phyloP scores from a whole-genome alignment of 2,888 invertebrate genomes.

The Gryllus longicercus region DNA sequence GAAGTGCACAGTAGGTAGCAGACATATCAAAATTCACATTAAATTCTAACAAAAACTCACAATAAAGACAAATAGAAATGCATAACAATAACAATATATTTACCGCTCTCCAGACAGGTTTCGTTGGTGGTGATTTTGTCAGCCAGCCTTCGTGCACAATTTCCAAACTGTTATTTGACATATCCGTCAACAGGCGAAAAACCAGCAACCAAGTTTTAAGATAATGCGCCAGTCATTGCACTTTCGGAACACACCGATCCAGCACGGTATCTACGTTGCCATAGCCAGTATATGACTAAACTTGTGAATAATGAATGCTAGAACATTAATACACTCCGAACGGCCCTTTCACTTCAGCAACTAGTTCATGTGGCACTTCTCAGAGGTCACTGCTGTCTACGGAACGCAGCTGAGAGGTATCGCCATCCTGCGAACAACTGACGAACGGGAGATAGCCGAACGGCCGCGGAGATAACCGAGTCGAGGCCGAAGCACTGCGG shows the following conservation, averaged over 20 bases:
- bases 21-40: too few relatives aligned
- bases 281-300: conserved; percentile 27
- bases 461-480: not conserved
- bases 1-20: too few relatives aligned
- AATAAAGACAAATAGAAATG: too few relatives aligned
- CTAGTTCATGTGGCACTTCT: conserved; percentile 17
- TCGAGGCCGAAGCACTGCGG: not conserved
- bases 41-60: too few relatives aligned
- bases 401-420: not conserved
- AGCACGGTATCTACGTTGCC: conserved; percentile 26
- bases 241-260: conserved; percentile 17
- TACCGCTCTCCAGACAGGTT: conserved; percentile 90
- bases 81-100: conserved; percentile 49
- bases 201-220: not conserved
- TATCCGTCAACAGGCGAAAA: conserved; percentile 37
- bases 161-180: conserved; percentile 59
- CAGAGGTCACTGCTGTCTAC: conserved; percentile 17
- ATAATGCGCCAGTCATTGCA: conserved; percentile 27
- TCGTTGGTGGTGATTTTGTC: conserved; percentile 91
- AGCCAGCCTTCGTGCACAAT: conserved; percentile 90
- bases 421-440: conserved; percentile 2
- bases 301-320: conserved; percentile 22
- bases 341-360: not conserved
- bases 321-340: not conserved
- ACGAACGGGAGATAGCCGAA: not conserved